These are phyloP conservation scores for Dipodomys spectabilis DNA, from an alignment of 2,113 vertebrate species.

Conservation along the genomic window DNA sequence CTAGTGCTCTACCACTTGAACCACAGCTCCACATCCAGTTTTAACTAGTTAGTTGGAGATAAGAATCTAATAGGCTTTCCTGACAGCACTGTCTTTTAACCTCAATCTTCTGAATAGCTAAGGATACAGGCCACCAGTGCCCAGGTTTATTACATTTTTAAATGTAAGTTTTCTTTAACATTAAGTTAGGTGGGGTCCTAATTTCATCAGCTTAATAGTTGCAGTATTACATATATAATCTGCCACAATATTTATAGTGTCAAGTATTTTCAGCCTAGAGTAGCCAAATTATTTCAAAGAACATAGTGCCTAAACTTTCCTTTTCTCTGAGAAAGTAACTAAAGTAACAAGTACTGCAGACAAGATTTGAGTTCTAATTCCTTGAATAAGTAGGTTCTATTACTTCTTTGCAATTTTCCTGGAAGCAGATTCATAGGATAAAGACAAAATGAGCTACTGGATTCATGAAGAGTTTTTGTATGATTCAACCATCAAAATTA, in stretches of 20 bases:
- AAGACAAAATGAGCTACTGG: not conserved
- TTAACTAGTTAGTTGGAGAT: no score
- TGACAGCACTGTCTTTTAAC: no score
- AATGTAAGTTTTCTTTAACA: conserved; percentile 2
- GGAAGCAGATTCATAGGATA: not conserved
- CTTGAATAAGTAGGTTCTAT: not conserved
- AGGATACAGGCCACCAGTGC: no score
- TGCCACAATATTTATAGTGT: not conserved
- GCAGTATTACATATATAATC: not conserved
- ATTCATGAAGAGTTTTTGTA: not conserved
- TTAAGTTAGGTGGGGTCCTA: not conserved
- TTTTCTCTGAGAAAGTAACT: not conserved
- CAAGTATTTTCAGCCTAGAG: conserved; percentile 28
- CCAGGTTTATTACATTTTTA: not conserved
- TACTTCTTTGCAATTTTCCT: not conserved
- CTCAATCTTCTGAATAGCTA: no score
- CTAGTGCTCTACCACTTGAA: no score
- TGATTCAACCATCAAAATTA: no score
- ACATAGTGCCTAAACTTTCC: not conserved
- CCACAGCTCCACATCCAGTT: no score
- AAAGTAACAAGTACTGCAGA: not conserved
- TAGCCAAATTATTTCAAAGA: conserved; percentile 40
- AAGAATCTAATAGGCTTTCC: no score
- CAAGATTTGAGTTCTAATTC: not conserved
- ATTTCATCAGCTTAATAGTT: not conserved